These are phyloP conservation scores for Melanocharis versteri DNA, from an alignment of 2,113 vertebrate genomes.

Conservation along the genomic window DNA sequence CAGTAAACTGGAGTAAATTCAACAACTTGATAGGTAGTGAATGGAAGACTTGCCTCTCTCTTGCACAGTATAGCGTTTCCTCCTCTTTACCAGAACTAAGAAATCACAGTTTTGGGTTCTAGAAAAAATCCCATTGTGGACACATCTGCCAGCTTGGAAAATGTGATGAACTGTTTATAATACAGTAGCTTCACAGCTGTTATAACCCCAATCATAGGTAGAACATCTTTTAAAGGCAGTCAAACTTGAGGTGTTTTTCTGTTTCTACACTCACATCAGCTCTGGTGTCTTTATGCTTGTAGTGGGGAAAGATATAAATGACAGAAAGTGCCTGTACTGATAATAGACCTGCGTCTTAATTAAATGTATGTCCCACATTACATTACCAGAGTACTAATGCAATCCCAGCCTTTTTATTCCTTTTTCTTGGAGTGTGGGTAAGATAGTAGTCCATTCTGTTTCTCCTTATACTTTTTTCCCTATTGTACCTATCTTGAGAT, in stretches of 20 bases:
- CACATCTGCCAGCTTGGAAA: not conserved
- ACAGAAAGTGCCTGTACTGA: not conserved
- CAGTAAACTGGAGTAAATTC: not conserved
- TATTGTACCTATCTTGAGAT: not conserved
- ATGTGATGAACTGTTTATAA: not conserved
- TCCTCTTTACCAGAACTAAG: not conserved
- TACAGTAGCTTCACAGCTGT: not conserved
- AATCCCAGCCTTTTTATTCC: not conserved
- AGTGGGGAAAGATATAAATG: not conserved
- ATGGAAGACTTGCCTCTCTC: not conserved
- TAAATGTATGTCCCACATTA: not conserved
- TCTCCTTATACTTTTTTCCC: not conserved
- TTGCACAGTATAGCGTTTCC: not conserved
- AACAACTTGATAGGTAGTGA: not conserved
- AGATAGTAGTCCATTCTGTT: not conserved
- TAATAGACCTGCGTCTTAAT: not conserved
- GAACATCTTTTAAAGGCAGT: not conserved
- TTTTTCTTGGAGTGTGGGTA: not conserved
- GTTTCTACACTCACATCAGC: not conserved
- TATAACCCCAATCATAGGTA: not conserved
- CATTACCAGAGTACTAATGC: not conserved
- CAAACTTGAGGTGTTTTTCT: not conserved
- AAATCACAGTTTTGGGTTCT: not conserved
- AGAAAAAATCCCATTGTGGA: not conserved
- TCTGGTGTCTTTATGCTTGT: not conserved